Base-by-base conservation (phyloP, 64 coral and sea anemone genomes). In the Dendrophyllia cribrosa region DNA sequence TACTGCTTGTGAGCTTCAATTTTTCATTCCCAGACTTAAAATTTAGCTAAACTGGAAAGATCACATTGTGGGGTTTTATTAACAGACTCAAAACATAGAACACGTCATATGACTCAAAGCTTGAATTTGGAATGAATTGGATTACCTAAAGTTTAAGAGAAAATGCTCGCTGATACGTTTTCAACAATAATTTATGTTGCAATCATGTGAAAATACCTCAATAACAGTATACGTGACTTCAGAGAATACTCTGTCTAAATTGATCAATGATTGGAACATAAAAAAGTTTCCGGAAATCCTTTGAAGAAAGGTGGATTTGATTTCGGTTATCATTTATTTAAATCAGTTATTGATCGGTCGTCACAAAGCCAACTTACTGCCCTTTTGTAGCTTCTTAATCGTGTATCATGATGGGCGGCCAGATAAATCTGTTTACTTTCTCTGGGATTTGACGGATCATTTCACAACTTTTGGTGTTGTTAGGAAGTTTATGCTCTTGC, bases 221-320 rank as follows among this genome's bases (percentile, higher is more conserved):
- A 34, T 34, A 34, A 34, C 25, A 72, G 25, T 72, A 24, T 72
- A 72, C 70, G 70, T 72, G 70, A 72, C 70, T 72, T 72, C 9
- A 15, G 10, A 2, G 70, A 72, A 44, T 34, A 12, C 7, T 43
- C 7, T 43, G 7, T 72, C 70, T 72, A 72, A 72, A 44, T 44
- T 14, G 45, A 72, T 45, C 22, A 72, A 34, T 34, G 70, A 72
- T 23, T 72, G 22, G 25, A 72, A 8, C 1, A 45, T 34, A 13
- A 72, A 72, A 9, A 34, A 34, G 34, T 34, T 51, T 75, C 72
- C 72, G 46, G 72, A 50, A 50, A 50, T 75, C 46, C 72, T 72
- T 5, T 13, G 45, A 72, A 75, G 43, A 75, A 75, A 50, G 16
- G 46, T 45, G 72, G 46, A 75, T 75, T 75, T 15, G 16, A 75